Evolutionary conservation across 2,888 invertebrate genomes (phyloP), one percentile per base, ranked within the genome.

Genomic region (Apamea monoglypha): DNA sequence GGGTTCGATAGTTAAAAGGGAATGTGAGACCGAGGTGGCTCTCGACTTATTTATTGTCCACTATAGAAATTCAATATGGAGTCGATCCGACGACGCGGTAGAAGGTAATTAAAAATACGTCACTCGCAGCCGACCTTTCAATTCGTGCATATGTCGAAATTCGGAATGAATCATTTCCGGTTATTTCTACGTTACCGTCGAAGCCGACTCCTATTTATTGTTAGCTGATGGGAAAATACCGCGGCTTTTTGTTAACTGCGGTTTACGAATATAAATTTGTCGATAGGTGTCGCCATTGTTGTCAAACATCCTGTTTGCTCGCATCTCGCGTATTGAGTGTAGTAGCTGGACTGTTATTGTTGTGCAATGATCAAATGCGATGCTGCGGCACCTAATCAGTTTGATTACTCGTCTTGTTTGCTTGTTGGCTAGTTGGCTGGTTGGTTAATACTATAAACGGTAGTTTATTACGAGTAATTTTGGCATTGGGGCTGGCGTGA

Each of bases 51-150:
- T 95, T 94, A 95, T 95, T 94, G 95, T 93, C 94, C 94, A 94
- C 95, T 95, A 95, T 94, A 94, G 94, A 94, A 94, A 95, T 96
- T 95, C 95, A 95, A 96, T 95, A 96, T 94, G 92, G 92, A 92
- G 87, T 81, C 93, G 92, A 91, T 91, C 91, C 92, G 93, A 92
- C 92, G 93, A 93, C 92, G 95, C 93, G 96, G 96, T 95, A 92
- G 94, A 91, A 92, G 95, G 95, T 96, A 96, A 96, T 97, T 97
- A 96, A 97, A 97, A 96, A 97, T 95, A 96, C 95, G 96, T 97
- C 96, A 96, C 93, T 95, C 93, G 95, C 96, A 97, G 96, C 94
- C 95, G 93, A 95, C 95, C 94, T 95, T 96, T 94, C 96, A 95
- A 95, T 95, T 96, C 92, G 95, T 95, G 95, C 95, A 96, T 96